Evolutionary conservation across 2,113 vertebrate species (phyloP), one percentile per base, ranked within the genome.

Genomic region (Burhinus oedicnemus): DNA sequence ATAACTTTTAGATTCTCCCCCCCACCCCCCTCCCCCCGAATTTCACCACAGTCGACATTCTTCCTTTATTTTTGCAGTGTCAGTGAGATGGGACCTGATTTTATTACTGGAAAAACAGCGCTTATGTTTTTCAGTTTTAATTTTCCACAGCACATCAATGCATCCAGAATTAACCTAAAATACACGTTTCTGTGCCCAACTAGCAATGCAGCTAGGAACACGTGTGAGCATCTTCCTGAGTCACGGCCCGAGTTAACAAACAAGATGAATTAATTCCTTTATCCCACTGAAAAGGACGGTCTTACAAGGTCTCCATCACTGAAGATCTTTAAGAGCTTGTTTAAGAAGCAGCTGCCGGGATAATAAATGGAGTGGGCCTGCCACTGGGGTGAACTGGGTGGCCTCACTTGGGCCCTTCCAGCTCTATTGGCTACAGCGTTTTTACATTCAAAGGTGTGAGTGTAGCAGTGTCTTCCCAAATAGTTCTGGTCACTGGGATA

Each of bases 371-470:
- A 64, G 25, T 36, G 6, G 26, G 12, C 54, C 40, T 78, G 47
- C 58, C 40, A 15, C 0, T 13, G 34, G 30, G 10, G 8, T 52
- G 27, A n/a, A 26, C 5, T 1, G 1, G 21, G 21, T 12, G 27
- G 62, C 29, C 38, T 72, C 29, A 17, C 27, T 22, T 2, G 2
- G 11, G 20, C 11, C 12, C 6, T 49, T 55, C 29, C 20, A 38
- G 22, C 11, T n/a, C 20, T 77, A 44, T 38, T n/a, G 58, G 27
- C 25, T 64, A 9, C 3, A 29, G 9, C 2, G 2, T 51, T 51
- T 51, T 20, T 36, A 52, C 0, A 1, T 58, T 52, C 0, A 5
- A 68, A 83, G 32, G 17, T 1, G 1, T 5, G 42, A 36, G 11
- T 6, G 8, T 40, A 55, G 30, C 15, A 38, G 29, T 3, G 8